Evolutionary conservation across 2,797 vertebrate species (phyloP), one percentile per base, ranked within the genome.

Genomic region (Spinus olivaceus): DNA sequence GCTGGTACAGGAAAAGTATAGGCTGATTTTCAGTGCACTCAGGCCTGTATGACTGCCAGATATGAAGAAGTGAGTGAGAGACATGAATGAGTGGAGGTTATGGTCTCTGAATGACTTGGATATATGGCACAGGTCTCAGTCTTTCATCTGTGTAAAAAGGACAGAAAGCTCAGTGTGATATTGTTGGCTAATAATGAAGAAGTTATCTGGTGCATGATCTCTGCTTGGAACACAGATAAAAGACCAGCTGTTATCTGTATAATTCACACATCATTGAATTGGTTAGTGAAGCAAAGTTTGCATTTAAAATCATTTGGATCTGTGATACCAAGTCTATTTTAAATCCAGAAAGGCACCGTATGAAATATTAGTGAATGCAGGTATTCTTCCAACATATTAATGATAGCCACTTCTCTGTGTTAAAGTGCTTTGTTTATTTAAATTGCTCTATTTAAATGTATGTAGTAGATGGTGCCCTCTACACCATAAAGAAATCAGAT

Each of bases 11-110:
- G 44, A 67, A 65, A 25, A 23, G 10, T 9, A 8, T 1, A 23
- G 15, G 7, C 70, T 66, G 70, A 51, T 64, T 87, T 91, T 54
- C 5, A 6, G 37, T 65, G 39, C 8, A 3, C 53, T 77, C 42
- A 39, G 33, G 20, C n/a, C 41, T 73, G 33, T 20, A 27, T 60
- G 41, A 13, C 39, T 86, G 46, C 49, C 37, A 93, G 15, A 53
- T 39, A 56, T 41, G 37, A 37, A 35, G 22, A 19, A 41, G 11
- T 4, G 10, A 14, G 2, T 1, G 27, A 10, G 3, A 1, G 53
- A 11, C n/a, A 10, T 67, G 49, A 33, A 60, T 67, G n/a, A 64
- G 51, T 46, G 19, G 28, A 70, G 12, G 5, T 70, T 82, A 8
- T 71, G 15, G 17, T n/a, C 49, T 49, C 32, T 42, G 49, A 64